Evolutionary conservation across 2,888 invertebrate species (phyloP), one percentile per base, ranked within the genome.

Genomic region (Volucella zonaria): DNA sequence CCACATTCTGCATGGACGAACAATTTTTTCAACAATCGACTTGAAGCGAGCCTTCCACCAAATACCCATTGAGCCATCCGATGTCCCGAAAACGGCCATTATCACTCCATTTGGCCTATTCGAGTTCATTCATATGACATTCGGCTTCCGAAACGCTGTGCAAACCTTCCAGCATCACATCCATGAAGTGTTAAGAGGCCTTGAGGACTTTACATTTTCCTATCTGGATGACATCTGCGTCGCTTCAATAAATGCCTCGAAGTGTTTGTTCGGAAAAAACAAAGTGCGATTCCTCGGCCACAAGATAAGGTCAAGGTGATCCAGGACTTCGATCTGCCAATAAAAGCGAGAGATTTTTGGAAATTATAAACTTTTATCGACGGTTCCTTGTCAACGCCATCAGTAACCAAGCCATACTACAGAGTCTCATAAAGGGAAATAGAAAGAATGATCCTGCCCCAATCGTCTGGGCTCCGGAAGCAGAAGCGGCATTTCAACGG

Each of bases 351-450:
- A 18, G 81, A 87, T 88, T 87, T 61, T 47, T 88, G 11, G 87
- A 81, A 0, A 87, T 85, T 76, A 18, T 87, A 8, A 88, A 87
- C 68, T 87, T 87, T 54, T 87, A 88, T 23, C 74, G 82, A 2
- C 47, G 79, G 6, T 87, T 87, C 15, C 71, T 87, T 12, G 71
- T 77, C 0, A 51, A 82, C 9, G 86, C 87, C 1, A 56, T 71
- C 0, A 18, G 66, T 6, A 43, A n/a, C 3, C 86, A 88, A 31
- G 59, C 54, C 9, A 8, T 66, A 9, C 66, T 86, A 0, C 66
- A 79, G 43, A 31, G 40, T 4, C 11, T 86, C 31, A 79, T 74
- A 2, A 8, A 9, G 0, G 86, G 83, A 1, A 81, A 82, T 4
- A 62, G 9, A 11, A 87, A 86, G 31, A 87, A 87, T 14, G 85